Base-by-base conservation (phyloP, 2,113 vertebrate genomes). In the Sceloporus tristichus region DNA sequence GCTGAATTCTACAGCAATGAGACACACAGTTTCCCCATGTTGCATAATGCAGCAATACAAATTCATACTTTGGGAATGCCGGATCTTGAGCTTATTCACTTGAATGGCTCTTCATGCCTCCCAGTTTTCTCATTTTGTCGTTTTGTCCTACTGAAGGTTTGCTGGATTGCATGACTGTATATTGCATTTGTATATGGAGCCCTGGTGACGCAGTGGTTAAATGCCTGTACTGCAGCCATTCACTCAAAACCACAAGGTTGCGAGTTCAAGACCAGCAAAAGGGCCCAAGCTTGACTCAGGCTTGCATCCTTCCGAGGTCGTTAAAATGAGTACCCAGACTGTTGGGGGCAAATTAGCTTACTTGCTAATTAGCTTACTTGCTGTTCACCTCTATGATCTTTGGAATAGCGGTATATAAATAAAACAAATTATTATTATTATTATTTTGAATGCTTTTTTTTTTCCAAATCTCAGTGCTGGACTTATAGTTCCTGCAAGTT, bases 1-100 rank as follows among this genome's bases (percentile, higher is more conserved):
- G 1, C 71, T 91, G 82, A 78, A 79, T 90, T 91, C 90, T 85
- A 90, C 71, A 75, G 38, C 85, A 85, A 18, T 88, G 79, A 85
- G 25, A 66, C 29, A 82, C 73, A 18, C 66, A 90, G 27, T 88
- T 79, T 87, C 10, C 82, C 84, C 80, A 88, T 89, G 75, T 38
- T 79, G 59, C 0, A 0, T 74, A 71, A 14, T 9, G 13, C 0
- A 83, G 68, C 79, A 48, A 2, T 82, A 42, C 86, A 83, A 76
- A 88, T 38, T 88, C 79, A 82, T 87, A 29, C 29, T 83, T 82
- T 82, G 56, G 79, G 40, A 77, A 82, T 87, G 79, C 56, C 38
- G 59, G 73, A 66, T 76, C 19, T 66, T 48, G 59, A 87, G 53
- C 59, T 13, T 82, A 40, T 76, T 83, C 40, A 82, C n/a, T 66